Conservation (phyloP, 2,113 vertebrate species). For the Myiopsitta monachus region DNA sequence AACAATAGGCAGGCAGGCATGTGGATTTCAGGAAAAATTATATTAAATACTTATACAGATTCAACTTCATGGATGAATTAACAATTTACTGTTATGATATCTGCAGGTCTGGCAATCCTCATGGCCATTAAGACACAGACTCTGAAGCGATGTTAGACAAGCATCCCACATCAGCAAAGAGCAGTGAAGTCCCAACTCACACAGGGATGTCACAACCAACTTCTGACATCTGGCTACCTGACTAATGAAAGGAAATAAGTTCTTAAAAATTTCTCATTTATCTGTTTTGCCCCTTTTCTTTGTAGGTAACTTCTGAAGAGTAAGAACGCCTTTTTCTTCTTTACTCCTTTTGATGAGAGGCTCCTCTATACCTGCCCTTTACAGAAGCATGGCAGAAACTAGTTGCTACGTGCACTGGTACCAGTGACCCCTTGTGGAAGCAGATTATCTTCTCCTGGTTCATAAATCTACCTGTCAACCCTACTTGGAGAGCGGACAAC, state of each 20-base stretch:
- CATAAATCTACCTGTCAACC: slow-evolving; percentile 64
- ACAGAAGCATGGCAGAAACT: slow-evolving; percentile 17
- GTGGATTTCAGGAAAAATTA: slow-evolving; percentile 5
- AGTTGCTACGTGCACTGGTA: neutral
- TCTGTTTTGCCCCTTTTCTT: neutral
- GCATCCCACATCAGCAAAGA: neutral
- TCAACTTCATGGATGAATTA: neutral
- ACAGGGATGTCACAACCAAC: neutral
- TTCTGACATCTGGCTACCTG: neutral
- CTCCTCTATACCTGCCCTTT: slow-evolving; percentile 2
- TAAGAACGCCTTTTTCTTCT: neutral
- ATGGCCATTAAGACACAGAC: neutral
- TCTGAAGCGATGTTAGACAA: neutral
- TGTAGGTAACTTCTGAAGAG: neutral
- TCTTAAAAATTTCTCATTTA: neutral
- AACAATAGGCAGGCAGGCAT: neutral
- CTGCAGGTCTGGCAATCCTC: neutral
- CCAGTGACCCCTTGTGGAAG: slow-evolving; percentile 53
- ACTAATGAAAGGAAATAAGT: neutral
- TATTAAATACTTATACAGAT: neutral
- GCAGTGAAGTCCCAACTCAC: fast-evolving
- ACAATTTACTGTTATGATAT: neutral
- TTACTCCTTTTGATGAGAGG: neutral
- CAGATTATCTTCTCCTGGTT: slow-evolving; percentile 57
- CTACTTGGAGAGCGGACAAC: slow-evolving; percentile 7